Evolutionary conservation across 53 echinoderm and acorn worm species (phyloP).

Genomic region (Pentamera pediparva): DNA sequence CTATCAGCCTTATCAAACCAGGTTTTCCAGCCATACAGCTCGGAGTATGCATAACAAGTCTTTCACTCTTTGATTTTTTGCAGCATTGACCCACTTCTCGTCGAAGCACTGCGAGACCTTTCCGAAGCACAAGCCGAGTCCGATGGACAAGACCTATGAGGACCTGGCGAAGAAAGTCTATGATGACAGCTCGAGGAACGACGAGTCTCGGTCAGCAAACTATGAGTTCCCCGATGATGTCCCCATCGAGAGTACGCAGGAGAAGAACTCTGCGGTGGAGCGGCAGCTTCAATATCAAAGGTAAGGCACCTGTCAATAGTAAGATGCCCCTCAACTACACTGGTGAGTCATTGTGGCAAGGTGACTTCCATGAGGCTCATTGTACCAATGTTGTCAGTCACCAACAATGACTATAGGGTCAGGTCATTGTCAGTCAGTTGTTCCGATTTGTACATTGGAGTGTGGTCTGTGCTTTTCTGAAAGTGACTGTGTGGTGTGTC

Average conservation of each 20-base stretch:
- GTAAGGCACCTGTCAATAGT: constrained; percentile 29
- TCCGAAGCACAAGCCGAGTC: constrained; percentile 80
- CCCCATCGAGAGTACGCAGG: constrained; percentile 78
- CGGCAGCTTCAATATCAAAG: constrained; percentile 81
- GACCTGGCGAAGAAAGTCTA: constrained; percentile 81
- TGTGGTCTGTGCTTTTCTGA: too few species aligned
- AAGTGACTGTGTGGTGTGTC: too few species aligned
- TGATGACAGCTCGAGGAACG: constrained; percentile 46
- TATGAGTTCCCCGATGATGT: constrained; percentile 88
- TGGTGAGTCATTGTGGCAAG: too few species aligned
- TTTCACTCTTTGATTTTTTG: not conserved
- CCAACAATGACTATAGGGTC: too few species aligned
- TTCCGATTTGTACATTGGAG: too few species aligned
- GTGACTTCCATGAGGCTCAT: too few species aligned
- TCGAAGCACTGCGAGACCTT: constrained; percentile 67
- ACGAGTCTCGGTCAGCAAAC: constrained; percentile 78
- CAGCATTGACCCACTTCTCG: constrained; percentile 62
- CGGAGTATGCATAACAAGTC: not conserved
- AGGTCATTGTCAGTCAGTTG: too few species aligned
- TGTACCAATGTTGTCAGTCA: too few species aligned
- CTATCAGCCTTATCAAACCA: too few species aligned
- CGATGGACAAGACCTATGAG: constrained; percentile 86
- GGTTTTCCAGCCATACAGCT: too few species aligned
- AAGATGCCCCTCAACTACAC: too few species aligned
- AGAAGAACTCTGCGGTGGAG: constrained; percentile 75